A percentile compares a stretch with the other conserved stretches of the same genome.
Evolutionary conservation across 2,888 invertebrate species (phyloP).

Genomic region (Pammene aurita): DNA sequence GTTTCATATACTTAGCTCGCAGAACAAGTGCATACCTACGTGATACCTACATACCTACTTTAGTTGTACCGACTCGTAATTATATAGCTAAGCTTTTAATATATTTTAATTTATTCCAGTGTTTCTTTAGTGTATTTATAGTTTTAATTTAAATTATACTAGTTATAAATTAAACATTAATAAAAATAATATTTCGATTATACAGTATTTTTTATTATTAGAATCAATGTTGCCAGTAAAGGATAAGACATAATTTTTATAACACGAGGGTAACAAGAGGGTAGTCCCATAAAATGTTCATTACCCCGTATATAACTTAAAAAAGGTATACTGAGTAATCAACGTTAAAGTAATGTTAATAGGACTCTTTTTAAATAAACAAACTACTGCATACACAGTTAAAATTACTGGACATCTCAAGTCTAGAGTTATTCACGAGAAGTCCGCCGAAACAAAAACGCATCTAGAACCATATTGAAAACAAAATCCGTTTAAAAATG

Average conservation of each 20-base stretch:
- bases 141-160: background rate
- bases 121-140: conserved; percentile 5
- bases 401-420: conserved; percentile 15
- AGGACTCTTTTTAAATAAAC: background rate
- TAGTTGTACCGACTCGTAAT: background rate
- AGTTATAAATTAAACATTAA: background rate
- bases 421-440: conserved; percentile 10
- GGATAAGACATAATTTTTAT: background rate
- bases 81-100: background rate
- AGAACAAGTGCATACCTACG: too few relatives aligned
- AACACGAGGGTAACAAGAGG: conserved; percentile 9
- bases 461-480: background rate
- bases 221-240: background rate
- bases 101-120: conserved; percentile 9
- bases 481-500: conserved; percentile 49
- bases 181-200: background rate
- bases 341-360: background rate
- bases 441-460: conserved; percentile 21
- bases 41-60: background rate
- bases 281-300: background rate
- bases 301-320: background rate
- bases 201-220: background rate
- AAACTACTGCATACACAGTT: background rate
- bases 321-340: background rate
- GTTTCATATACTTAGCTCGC: too few relatives aligned